Base-by-base conservation (phyloP, 2,888 invertebrate species). In the Deroplatys truncata region DNA sequence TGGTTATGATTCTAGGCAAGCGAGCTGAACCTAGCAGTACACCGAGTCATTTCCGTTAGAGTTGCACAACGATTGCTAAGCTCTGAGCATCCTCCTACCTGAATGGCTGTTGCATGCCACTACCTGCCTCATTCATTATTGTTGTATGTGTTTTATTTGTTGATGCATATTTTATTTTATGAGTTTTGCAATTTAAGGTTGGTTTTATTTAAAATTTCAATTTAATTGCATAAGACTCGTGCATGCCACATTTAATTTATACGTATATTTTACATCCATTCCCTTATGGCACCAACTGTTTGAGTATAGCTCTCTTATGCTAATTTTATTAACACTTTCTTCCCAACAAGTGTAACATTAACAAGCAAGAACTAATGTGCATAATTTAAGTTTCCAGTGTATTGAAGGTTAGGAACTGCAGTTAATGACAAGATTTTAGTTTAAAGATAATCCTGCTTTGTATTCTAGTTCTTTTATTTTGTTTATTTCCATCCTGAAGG, bases 11-110 rank as follows among this genome's bases (percentile, higher is more conserved):
- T 92, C 94, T 96, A 97, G 97, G 97, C 96, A 94, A 96, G 95
- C 94, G 95, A 95, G 94, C 95, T 97, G 94, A 95, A 96, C 94
- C 95, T 96, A 94, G 95, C 96, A 93, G 95, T 97, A 93, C 97
- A 97, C 94, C 96, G 97, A 94, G 95, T 96, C 94, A 96, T 97
- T 95, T 96, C 97, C 93, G 95, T 97, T 94, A 95, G 95, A 94
- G 95, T 96, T 93, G 94, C 95, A 91, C 92, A 93, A 90, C 93
- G 93, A 92, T 92, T 93, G 91, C 92, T 92, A 92, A 92, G 90
- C 91, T 91, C 92, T 91, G 90, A 92, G 91, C 90, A 91, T 91
- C 91, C 92, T 92, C 89, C 91, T 90, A 90, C 90, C 91, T 91
- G 91, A 91, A 90, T 91, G 91, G 90, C 91, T 90, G 91, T 91